These are phyloP conservation scores for Carcharodon carcharias DNA, from an alignment of 2,797 vertebrate species.

Conservation along the genomic window DNA sequence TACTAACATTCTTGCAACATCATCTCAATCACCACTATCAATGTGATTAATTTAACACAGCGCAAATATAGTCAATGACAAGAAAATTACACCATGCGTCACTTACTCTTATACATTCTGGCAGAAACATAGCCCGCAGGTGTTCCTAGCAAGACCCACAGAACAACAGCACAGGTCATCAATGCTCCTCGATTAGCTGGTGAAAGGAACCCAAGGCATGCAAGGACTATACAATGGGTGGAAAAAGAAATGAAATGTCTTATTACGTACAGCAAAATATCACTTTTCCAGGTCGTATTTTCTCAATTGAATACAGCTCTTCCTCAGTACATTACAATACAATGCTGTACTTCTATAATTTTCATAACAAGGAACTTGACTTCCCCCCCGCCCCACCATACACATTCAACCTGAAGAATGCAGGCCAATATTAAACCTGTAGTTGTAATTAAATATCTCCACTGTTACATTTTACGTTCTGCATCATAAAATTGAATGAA, in stretches of 20 bases:
- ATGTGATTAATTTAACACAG: conserved; percentile 22
- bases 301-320: not conserved
- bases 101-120: conserved; percentile 83
- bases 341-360: not conserved
- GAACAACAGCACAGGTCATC: conserved; percentile 78
- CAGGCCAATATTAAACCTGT: not conserved
- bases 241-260: not conserved
- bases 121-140: conserved; percentile 80
- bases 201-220: conserved; percentile 54
- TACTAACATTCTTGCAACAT: not conserved
- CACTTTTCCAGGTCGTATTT: not conserved
- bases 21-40: conserved; percentile 16
- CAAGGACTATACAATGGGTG: conserved; percentile 50
- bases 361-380: not conserved
- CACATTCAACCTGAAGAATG: not conserved
- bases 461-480: not conserved
- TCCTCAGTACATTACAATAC: not conserved
- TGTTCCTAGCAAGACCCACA: conserved; percentile 82
- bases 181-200: conserved; percentile 73
- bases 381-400: not conserved
- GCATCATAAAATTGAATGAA: not conserved
- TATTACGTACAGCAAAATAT: not conserved
- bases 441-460: not conserved
- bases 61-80: not conserved
- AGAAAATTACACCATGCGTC: not conserved